Percentiles rank a stretch among this genome's conserved stretches.
Evolutionary conservation across 2,113 vertebrate species (phyloP).

Genomic region (Odocoileus hemionus): DNA sequence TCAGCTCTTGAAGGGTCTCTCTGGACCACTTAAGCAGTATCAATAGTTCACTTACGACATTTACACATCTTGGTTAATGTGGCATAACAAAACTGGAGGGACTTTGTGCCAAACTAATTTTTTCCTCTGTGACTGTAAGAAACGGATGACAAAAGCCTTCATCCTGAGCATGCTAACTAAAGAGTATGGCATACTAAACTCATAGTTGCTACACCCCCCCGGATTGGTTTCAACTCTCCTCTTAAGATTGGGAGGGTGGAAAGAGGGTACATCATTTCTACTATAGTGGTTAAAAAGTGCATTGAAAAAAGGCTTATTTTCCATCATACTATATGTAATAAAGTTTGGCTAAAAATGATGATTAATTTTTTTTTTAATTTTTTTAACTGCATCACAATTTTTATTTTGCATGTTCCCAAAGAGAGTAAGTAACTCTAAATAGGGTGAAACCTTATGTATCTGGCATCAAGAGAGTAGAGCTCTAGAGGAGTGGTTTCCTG

Average conservation of each 20-base stretch:
- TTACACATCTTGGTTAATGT: constrained; percentile 49
- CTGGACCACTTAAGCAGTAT: constrained; percentile 50
- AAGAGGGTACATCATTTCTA: background rate
- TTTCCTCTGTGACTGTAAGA: background rate
- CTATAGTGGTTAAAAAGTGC: background rate
- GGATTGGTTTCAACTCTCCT: background rate
- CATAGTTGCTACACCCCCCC: background rate
- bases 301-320: background rate
- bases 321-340: background rate
- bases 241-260: background rate
- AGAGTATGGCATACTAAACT: background rate
- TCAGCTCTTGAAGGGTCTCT: constrained; percentile 26
- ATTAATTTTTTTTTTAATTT: background rate
- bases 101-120: background rate
- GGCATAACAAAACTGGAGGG: constrained; percentile 47
- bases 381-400: background rate
- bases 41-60: constrained; percentile 51
- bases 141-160: background rate
- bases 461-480: constrained; percentile 43
- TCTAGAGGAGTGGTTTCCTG: constrained; percentile 64
- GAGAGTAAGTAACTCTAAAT: constrained; percentile 25
- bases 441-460: constrained; percentile 56
- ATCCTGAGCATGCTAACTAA: background rate
- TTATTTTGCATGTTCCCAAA: constrained; percentile 23
- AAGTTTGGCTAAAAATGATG: background rate